Evolutionary conservation across 2,113 vertebrate species (phyloP).

Genomic region (Machaerirhynchus nigripectus): DNA sequence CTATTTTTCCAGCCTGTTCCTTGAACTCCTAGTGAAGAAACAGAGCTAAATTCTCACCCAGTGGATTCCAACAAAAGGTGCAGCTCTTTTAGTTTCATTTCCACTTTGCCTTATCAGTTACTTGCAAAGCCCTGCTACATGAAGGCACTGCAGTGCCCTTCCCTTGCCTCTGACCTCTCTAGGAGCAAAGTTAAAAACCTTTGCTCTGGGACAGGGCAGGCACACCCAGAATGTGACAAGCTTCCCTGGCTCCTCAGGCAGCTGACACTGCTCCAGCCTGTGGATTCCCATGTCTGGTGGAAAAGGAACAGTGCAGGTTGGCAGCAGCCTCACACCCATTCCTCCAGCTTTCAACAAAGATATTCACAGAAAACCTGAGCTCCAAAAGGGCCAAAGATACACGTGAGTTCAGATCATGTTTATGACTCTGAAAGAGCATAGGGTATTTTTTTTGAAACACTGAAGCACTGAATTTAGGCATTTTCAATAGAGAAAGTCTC

Average conservation of each 20-base stretch:
- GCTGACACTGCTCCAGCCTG: not conserved
- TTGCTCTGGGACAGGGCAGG: not conserved
- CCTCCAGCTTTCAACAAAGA: not conserved
- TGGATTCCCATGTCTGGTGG: not conserved
- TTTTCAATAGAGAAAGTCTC: not conserved
- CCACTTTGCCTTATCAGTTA: not conserved
- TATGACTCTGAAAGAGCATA: not conserved
- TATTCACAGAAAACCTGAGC: not conserved
- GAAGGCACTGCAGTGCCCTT: not conserved
- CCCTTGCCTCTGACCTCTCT: not conserved
- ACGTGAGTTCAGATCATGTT: not conserved
- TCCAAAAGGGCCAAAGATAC: not conserved
- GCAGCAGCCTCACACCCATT: not conserved
- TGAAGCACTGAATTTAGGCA: not conserved
- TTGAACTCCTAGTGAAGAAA: not conserved
- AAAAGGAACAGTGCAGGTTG: not conserved
- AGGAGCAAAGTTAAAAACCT: not conserved
- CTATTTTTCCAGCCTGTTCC: not conserved
- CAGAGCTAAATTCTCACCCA: not conserved
- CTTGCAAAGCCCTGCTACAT: not conserved
- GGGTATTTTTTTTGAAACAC: not conserved
- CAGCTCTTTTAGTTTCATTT: not conserved
- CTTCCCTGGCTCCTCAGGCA: not conserved
- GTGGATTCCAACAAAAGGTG: not conserved
- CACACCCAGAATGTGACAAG: not conserved